Base-by-base conservation (phyloP, 2,888 invertebrate genomes). In the Odontocerum albicorne region DNA sequence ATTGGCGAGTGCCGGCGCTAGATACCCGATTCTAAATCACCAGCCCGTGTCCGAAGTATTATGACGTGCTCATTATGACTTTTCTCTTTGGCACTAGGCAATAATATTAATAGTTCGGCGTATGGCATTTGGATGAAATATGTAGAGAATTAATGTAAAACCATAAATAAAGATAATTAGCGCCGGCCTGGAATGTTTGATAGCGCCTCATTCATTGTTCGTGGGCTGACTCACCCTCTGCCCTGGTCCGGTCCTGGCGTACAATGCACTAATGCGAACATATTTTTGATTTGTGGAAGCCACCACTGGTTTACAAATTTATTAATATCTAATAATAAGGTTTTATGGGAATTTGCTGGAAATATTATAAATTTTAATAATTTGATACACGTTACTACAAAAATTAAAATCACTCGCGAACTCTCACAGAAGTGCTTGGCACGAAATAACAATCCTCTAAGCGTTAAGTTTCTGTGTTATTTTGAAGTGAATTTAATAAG, bases 141-240 rank as follows among this genome's bases (percentile, higher is more conserved):
- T 56, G 56, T 32, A 51, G 51, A 47, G 60, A 60, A 60, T 61
- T 61, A 61, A 61, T 61, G 61, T 59, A 49, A 47, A 50, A 56
- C 58, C 61, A 61, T 61, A 61, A 61, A 61, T 61, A 61, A 56
- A 55, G 61, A 61, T 61, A 61, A 61, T 61, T 61, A 61, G 61
- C 58, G 53, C 54, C 31, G 38, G 55, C 7, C 51, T 57, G 54
- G 60, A 57, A 54, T 60, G 57, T 57, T 60, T 60, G 60, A 60
- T 55, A 57, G 60, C 49, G 47, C 44, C 55, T 57, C 60, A 60
- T 60, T 60, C 27, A 6, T 10, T 10, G 7, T 27, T 7, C 10
- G 27, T 27, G 27, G 7, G 27, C 6, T 10, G 6, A 6, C 38
- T 16, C 15, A 3, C 12, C 38, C 38, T 17, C 38, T 38, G 16